These are phyloP conservation scores for Heliconius eleuchia DNA, from an alignment of 1,140 invertebrate species.

Conservation along the genomic window DNA sequence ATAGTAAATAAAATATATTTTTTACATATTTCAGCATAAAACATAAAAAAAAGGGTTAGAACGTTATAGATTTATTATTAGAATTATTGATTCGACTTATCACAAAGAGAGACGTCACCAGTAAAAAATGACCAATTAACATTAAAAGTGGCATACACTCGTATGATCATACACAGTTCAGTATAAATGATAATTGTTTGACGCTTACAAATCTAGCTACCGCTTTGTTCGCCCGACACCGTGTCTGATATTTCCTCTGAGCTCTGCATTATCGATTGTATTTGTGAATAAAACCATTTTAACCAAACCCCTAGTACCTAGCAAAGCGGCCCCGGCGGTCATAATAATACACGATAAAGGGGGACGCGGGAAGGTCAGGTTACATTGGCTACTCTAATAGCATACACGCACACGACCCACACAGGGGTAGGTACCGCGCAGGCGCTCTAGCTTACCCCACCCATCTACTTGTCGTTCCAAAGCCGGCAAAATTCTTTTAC, in stretches of 20 bases:
- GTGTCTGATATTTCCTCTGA: constrained; percentile 75
- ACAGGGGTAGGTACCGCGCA: constrained; percentile 58
- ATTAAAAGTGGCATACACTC: not conserved
- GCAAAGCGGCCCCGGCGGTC: constrained; percentile 44
- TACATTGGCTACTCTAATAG: constrained; percentile 49
- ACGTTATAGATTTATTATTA: not conserved
- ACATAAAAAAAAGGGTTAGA: not conserved
- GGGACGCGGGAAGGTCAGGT: constrained; percentile 49
- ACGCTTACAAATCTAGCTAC: constrained; percentile 39
- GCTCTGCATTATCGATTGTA: constrained; percentile 78
- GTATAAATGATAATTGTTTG: constrained; percentile 40
- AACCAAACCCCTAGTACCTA: constrained; percentile 49
- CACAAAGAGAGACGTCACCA: not conserved
- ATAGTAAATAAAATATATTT: no score
- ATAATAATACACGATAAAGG: constrained; percentile 28
- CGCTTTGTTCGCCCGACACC: constrained; percentile 61
- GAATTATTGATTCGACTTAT: not conserved
- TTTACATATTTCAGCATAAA: not conserved
- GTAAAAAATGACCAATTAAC: not conserved
- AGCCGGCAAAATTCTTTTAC: constrained; percentile 74
- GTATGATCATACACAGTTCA: constrained; percentile 5
- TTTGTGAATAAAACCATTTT: constrained; percentile 64
- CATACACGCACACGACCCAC: constrained; percentile 66
- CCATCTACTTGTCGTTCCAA: constrained; percentile 58
- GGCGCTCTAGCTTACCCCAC: constrained; percentile 66